Percentiles rank a stretch among this genome's conserved stretches.
These are phyloP conservation scores for Gracilinanus agilis DNA, from an alignment of 2,113 vertebrate species.

Conservation along the genomic window DNA sequence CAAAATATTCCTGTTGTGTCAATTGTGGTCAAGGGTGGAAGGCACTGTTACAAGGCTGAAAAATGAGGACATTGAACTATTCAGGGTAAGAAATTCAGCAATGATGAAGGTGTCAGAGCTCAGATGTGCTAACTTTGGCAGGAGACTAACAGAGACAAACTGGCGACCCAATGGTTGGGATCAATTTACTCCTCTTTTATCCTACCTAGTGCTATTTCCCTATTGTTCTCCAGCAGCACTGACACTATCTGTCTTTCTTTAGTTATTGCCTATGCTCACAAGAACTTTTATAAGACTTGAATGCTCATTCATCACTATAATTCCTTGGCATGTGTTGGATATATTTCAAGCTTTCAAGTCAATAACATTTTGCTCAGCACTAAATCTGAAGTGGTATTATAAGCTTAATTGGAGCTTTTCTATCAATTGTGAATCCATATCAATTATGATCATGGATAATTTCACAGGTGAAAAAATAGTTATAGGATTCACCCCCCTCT, in stretches of 20 bases:
- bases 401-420: not conserved
- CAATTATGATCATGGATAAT: not conserved
- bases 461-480: not conserved
- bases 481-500: not conserved
- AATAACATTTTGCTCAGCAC: not conserved
- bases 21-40: not conserved
- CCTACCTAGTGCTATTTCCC: not conserved
- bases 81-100: not conserved
- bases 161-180: not conserved
- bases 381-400: not conserved
- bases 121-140: not conserved
- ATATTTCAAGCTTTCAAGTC: not conserved
- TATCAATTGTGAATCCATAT: not conserved
- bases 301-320: rapidly evolving
- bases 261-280: not conserved
- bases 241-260: not conserved
- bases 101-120: not conserved
- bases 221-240: not conserved
- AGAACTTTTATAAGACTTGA: not conserved
- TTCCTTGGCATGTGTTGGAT: not conserved
- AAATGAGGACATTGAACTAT: no score
- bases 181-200: no score
- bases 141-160: not conserved
- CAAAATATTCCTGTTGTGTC: not conserved
- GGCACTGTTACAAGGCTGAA: not conserved